Evolutionary conservation across 2,888 invertebrate species (phyloP), one percentile per base, ranked within the genome.

Genomic region (Busseola fusca): DNA sequence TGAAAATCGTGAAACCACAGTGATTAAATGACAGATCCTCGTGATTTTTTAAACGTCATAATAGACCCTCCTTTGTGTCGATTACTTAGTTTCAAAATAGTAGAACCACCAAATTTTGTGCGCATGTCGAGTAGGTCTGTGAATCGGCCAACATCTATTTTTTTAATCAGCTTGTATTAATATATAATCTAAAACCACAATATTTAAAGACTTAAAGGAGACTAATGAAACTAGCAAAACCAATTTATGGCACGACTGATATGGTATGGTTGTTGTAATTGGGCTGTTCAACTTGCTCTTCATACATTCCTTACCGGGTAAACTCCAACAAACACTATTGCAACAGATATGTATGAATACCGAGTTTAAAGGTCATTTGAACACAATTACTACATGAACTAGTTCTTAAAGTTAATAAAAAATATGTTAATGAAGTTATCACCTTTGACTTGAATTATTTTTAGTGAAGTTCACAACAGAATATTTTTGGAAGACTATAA

Each of bases 261-360:
- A 59, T 56, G 27, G 48, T 50, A 21, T 50, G 45, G 14, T 72
- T 62, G 21, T 70, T 64, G 62, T 45, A 73, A 73, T 73, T 74
- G 50, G 18, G 58, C 10, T 52, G 65, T 37, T 52, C 58, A 57
- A 68, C 1, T 34, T 14, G 40, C 60, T 50, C 37, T 68, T 64
- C 54, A 57, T 71, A 54, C 63, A 56, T 68, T 59, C 73, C 73
- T 72, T 69, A 64, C 14, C 72, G 50, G 57, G 78, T 60, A 16
- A 18, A n/a, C 16, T 45, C 42, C 42, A 66, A 70, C 40, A 30
- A 62, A 40, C 45, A 10, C 14, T 42, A 65, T 76, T 78, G 42
- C 64, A 64, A 64, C 64, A 76, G 40, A 63, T 52, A 1, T 48
- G 42, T 42, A 40, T n/a, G 50, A 56, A 48, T 54, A 25, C 21